Conservation (phyloP, 2,888 invertebrate species). For the Caenorhabditis afra region DNA sequence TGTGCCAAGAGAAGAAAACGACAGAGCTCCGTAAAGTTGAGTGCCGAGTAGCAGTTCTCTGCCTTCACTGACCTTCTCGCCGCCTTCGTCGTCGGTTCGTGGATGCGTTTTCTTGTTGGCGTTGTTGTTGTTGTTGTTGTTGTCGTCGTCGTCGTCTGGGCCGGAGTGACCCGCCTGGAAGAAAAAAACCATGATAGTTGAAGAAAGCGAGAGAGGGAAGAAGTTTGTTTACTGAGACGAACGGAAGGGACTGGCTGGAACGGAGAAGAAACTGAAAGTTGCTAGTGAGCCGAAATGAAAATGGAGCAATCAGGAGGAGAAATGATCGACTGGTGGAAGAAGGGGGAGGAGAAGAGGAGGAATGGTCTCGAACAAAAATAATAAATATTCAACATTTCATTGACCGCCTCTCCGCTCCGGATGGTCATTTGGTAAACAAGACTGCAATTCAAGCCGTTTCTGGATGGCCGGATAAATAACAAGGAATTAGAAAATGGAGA, state of each 20-base stretch:
- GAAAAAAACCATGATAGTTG: slow-evolving; percentile 41
- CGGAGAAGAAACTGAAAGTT: not conserved
- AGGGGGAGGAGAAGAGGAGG: not conserved
- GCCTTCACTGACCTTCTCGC: slow-evolving; percentile 50
- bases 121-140: slow-evolving; percentile 33
- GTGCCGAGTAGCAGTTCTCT: slow-evolving; percentile 37
- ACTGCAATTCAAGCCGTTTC: slow-evolving; percentile 39
- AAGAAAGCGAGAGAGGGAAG: not conserved
- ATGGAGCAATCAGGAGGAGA: too few relatives aligned
- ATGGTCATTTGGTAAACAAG: slow-evolving; percentile 55
- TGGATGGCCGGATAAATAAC: slow-evolving; percentile 49
- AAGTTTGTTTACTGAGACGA: slow-evolving; percentile 22
- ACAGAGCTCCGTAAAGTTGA: slow-evolving; percentile 51
- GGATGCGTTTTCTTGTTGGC: slow-evolving; percentile 39
- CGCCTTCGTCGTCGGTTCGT: slow-evolving; percentile 9
- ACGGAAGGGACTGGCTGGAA: not conserved
- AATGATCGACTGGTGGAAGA: not conserved
- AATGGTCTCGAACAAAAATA: not conserved
- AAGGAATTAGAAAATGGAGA: slow-evolving; percentile 23
- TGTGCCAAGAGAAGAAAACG: slow-evolving; percentile 24
- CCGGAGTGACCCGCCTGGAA: slow-evolving; percentile 50
- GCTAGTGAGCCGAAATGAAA: not conserved
- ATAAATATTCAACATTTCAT: not conserved
- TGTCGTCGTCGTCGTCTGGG: slow-evolving; percentile 8
- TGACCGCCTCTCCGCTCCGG: too few relatives aligned